phyloP scores from a whole-genome alignment of 2,888 invertebrate species.

The Callyntrura guangdongensis region DNA sequence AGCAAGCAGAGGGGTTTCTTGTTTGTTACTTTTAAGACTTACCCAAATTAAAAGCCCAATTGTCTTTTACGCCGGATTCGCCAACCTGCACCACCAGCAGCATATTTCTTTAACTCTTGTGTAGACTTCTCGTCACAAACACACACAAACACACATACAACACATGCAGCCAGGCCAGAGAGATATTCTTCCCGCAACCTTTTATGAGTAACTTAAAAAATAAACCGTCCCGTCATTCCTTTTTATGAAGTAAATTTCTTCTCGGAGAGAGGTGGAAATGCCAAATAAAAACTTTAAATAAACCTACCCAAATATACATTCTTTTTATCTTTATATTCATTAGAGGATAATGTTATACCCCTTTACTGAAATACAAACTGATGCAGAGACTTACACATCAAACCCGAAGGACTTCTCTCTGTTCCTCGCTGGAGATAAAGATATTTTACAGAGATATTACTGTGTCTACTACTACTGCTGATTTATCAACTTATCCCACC shows the following conservation, averaged over 20 bases:
- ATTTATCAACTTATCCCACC: constrained; percentile 64
- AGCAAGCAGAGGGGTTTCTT: neutral
- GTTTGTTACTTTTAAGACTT: neutral
- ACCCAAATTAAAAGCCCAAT: constrained; percentile 44
- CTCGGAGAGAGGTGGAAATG: constrained; percentile 29
- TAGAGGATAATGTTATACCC: neutral
- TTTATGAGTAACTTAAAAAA: constrained; percentile 65
- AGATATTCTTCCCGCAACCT: constrained; percentile 19
- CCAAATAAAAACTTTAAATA: constrained; percentile 26
- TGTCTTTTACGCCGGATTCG: constrained; percentile 33
- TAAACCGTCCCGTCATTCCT: constrained; percentile 43
- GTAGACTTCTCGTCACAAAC: constrained; percentile 21
- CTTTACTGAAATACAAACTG: too few species aligned
- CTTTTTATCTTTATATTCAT: neutral
- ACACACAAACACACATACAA: too few species aligned
- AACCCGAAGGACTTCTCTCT: neutral
- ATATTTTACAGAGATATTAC: neutral
- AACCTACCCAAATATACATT: neutral
- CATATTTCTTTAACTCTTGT: neutral
- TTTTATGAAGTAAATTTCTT: constrained; percentile 59
- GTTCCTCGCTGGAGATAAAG: neutral
- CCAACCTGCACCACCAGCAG: neutral
- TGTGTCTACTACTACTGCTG: neutral
- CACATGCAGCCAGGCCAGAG: too few species aligned
- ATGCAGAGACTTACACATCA: neutral